Percentiles rank a stretch among this genome's conserved stretches.
Conservation (phyloP, 2,113 vertebrate genomes). For the Dipodomys merriami region DNA sequence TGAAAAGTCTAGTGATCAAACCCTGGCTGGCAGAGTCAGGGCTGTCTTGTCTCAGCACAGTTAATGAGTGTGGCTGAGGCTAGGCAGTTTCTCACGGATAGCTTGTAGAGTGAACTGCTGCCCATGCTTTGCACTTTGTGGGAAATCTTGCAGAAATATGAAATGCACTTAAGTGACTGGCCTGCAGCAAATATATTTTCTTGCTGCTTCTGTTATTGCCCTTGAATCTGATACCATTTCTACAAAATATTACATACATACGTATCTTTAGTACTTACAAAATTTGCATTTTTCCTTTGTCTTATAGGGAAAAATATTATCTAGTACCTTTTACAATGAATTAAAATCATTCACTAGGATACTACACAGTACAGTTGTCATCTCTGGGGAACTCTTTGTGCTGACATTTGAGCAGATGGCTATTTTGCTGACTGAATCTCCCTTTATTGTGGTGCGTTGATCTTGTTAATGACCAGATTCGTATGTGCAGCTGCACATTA, state of each 20-base stretch:
- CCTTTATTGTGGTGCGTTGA: constrained; percentile 53
- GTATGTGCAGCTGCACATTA: constrained; percentile 59
- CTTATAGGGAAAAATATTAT: constrained; percentile 7
- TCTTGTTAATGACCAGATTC: constrained; percentile 51
- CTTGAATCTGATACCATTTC: not conserved
- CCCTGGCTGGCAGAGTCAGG: not conserved
- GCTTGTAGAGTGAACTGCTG: not conserved
- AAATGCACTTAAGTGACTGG: not conserved
- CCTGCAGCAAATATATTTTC: not conserved
- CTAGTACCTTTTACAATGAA: not conserved
- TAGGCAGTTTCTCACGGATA: not conserved
- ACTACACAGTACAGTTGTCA: not conserved
- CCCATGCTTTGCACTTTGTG: not conserved
- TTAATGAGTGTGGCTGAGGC: not conserved
- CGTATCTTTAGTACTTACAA: not conserved
- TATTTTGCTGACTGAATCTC: constrained; percentile 30
- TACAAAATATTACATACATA: not conserved
- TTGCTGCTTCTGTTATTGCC: not conserved
- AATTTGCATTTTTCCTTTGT: constrained; percentile 16
- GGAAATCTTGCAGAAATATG: not conserved
- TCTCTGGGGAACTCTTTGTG: constrained; percentile 47
- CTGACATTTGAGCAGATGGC: not conserved
- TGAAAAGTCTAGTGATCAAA: not conserved
- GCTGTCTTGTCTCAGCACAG: not conserved
- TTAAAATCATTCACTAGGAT: not conserved